Base-by-base conservation (phyloP, 2,888 invertebrate genomes). In the Megaustenia siamemsis region DNA sequence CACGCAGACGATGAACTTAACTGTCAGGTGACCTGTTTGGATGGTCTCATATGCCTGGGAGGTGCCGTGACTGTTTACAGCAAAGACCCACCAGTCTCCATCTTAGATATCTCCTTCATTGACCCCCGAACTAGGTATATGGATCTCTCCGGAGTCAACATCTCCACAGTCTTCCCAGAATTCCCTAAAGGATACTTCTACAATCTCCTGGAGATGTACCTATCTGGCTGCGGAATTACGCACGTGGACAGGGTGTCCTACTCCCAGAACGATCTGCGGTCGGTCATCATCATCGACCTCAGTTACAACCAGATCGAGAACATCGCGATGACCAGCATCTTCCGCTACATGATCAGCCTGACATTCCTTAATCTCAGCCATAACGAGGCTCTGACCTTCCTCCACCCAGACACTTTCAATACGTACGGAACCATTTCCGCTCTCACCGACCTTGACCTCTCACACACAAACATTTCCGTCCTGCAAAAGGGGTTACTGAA, bases 141-240 rank as follows among this genome's bases (percentile, higher is more conserved):
- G 0, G 78, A 83, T 24, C 43, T 83, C 1, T 78, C 78, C 21
- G 78, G 78, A 10, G 78, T 83, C 40, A 71, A 83, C 60, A 53
- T 83, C 40, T 83, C 83, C 8, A 68, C 49, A 21, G 83, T 77
- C 3, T 76, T 83, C 38, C 83, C 83, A 24, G 77, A 76, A 77
- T 68, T 83, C 12, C 76, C 75, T 0, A 75, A 82, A 73, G 82
- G 82, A 21, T 40, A 43, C 12, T 82, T 82, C 43, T 82, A 73
- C 60, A 82, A 82, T 24, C 45, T 82, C 3, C 24, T 82, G 12
- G 49, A 82, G 21, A 63, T 76, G 32, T 49, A 76, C 35, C 35
- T 82, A 32, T 63, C 76, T 10, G 43, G 56, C 49, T 82, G 82
- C 35, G 40, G 66, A 24, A 63, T 82, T 15, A 76, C 75, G 5